phyloP scores from a whole-genome alignment of 2,888 invertebrate genomes.

The Neoaliturus tenellus region DNA sequence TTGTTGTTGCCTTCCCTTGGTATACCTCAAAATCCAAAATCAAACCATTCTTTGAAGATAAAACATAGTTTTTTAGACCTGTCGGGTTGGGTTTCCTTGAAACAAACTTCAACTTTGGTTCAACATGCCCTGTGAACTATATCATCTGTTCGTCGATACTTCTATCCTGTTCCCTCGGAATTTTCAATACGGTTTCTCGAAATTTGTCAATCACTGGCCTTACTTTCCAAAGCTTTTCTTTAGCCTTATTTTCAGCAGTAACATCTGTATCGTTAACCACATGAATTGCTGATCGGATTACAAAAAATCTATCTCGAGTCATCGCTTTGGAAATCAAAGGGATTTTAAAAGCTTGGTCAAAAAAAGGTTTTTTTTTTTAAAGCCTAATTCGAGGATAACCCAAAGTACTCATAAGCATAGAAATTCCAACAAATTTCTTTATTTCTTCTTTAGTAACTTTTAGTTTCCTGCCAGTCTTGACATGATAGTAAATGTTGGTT shows the following conservation, averaged over 20 bases:
- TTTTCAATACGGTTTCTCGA: constrained; percentile 12
- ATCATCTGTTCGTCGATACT: constrained; percentile 53
- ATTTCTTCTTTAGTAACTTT: constrained; percentile 46
- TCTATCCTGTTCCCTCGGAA: constrained; percentile 16
- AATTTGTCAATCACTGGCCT: constrained; percentile 22
- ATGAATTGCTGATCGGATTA: background rate
- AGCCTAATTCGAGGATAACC: constrained; percentile 48
- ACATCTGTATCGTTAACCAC: constrained; percentile 10
- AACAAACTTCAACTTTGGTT: background rate
- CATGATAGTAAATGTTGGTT: constrained; percentile 44
- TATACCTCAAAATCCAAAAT: constrained; percentile 50
- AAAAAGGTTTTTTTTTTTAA: constrained; percentile 15
- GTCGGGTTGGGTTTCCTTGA: constrained; percentile 43
- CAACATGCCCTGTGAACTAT: constrained; percentile 49
- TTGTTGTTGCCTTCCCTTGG: constrained; percentile 42
- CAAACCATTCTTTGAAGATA: constrained; percentile 5
- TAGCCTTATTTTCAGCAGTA: background rate
- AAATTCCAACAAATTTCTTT: constrained; percentile 44
- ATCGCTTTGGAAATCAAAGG: constrained; percentile 3
- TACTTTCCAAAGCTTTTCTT: constrained; percentile 40
- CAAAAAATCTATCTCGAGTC: constrained; percentile 38
- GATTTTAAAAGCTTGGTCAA: constrained; percentile 26
- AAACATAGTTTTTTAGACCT: constrained; percentile 43
- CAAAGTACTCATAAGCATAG: constrained; percentile 54
- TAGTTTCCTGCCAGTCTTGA: constrained; percentile 41